A percentile compares a stretch with the other conserved stretches of the same genome.
Evolutionary conservation across 2,888 invertebrate species (phyloP).

Genomic region (Reticulitermes lucifugus): DNA sequence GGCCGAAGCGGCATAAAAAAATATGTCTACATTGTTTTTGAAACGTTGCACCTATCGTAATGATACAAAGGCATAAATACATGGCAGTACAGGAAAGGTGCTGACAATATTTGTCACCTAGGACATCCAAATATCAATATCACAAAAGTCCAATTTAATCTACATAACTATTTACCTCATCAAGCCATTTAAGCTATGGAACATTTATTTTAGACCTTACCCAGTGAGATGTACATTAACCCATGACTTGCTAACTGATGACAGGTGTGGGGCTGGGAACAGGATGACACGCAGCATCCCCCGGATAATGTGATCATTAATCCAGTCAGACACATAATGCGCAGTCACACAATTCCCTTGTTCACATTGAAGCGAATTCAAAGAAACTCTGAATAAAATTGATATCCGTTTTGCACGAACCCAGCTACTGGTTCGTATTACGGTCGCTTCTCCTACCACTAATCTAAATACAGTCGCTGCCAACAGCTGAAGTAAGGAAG

Average conservation of each 20-base stretch:
- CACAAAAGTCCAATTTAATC: background rate
- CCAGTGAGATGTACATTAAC: background rate
- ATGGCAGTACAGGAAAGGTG: no score
- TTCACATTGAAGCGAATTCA: slow-evolving; percentile 1
- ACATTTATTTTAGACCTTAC: background rate
- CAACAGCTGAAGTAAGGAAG: background rate
- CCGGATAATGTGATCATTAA: slow-evolving; percentile 8
- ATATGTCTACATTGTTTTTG: no score
- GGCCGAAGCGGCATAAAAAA: no score
- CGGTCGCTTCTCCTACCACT: background rate
- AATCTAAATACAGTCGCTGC: background rate
- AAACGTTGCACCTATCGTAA: no score
- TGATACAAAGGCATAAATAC: no score
- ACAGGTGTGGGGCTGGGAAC: background rate
- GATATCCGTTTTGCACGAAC: background rate
- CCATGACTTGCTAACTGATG: slow-evolving; percentile 8
- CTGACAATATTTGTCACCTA: no score
- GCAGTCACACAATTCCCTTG: background rate
- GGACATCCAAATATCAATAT: background rate
- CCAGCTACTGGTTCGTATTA: background rate
- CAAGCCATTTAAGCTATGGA: background rate
- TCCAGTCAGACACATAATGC: background rate
- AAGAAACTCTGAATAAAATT: slow-evolving; percentile 17
- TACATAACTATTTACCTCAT: background rate
- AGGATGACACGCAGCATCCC: background rate